Conservation (phyloP, 2,113 vertebrate species). For the Acrocephalus kingi region DNA sequence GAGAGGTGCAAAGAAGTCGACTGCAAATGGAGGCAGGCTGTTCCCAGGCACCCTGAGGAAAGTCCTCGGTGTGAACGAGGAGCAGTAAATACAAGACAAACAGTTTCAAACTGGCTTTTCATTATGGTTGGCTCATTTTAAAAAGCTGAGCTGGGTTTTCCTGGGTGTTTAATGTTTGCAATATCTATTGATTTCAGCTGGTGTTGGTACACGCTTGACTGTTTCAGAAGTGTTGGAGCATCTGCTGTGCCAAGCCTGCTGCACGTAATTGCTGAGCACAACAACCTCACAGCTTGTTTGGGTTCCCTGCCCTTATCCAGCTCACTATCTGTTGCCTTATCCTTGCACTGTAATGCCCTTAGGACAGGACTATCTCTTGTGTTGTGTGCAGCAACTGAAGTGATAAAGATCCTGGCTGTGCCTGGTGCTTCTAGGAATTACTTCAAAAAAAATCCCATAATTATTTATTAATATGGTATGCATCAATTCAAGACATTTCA, state of each 20-base stretch:
- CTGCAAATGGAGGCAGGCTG: neutral
- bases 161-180: slow-evolving; percentile 19
- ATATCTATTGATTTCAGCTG: slow-evolving; percentile 15
- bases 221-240: neutral
- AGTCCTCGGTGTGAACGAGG: accelerated
- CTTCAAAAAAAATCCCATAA: neutral
- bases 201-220: neutral
- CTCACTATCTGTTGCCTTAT: neutral
- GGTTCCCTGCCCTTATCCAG: neutral
- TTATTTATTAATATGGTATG: slow-evolving; percentile 42
- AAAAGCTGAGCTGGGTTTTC: slow-evolving; percentile 30
- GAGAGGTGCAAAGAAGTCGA: neutral
- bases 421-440: neutral
- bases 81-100: neutral
- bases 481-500: slow-evolving; percentile 12
- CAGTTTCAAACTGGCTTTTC: neutral
- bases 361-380: neutral
- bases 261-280: neutral
- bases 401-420: neutral
- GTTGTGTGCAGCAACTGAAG: neutral
- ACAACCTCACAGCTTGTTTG: neutral
- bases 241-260: neutral
- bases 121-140: neutral
- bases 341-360: neutral
- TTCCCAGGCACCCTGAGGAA: neutral